phyloP scores from a whole-genome alignment of 2,888 invertebrate genomes.

The Charanyca ferruginea region DNA sequence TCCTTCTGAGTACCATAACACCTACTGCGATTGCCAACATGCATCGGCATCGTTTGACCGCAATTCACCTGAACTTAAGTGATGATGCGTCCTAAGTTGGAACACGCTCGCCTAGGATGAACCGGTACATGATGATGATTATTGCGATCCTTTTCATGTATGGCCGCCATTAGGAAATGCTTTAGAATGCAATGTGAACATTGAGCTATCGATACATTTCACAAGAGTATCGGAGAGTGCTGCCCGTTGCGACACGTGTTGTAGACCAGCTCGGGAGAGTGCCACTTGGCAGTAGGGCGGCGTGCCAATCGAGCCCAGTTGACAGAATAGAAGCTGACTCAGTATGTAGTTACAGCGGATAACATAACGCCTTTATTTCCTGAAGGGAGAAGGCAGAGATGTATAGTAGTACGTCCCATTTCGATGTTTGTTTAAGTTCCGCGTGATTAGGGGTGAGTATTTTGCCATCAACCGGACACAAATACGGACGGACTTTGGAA shows the following conservation, averaged over 20 bases:
- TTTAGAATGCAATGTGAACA: neutral
- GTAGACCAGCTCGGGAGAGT: slow-evolving; percentile 8
- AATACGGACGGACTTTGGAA: too few species aligned
- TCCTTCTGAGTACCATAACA: too few species aligned
- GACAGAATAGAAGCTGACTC: slow-evolving; percentile 6
- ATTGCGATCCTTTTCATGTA: slow-evolving; percentile 21
- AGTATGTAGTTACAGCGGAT: neutral
- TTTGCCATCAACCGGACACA: too few species aligned
- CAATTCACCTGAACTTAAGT: too few species aligned
- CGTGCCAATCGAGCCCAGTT: neutral
- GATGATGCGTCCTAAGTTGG: too few species aligned
- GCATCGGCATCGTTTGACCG: too few species aligned
- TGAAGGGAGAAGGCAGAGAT: neutral
- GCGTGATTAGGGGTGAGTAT: too few species aligned
- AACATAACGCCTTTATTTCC: neutral
- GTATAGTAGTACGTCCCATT: neutral
- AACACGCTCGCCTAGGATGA: too few species aligned
- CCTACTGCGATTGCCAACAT: too few species aligned
- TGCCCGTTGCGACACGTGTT: slow-evolving; percentile 4
- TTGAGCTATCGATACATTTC: slow-evolving; percentile 21
- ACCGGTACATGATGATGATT: too few species aligned
- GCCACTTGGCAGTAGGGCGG: slow-evolving; percentile 31
- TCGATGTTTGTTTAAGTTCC: neutral
- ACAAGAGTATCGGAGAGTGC: slow-evolving; percentile 25
- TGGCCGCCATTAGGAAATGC: neutral